Evolutionary conservation across 2,113 vertebrate species (phyloP).

Genomic region (Vulpes ferrilata): DNA sequence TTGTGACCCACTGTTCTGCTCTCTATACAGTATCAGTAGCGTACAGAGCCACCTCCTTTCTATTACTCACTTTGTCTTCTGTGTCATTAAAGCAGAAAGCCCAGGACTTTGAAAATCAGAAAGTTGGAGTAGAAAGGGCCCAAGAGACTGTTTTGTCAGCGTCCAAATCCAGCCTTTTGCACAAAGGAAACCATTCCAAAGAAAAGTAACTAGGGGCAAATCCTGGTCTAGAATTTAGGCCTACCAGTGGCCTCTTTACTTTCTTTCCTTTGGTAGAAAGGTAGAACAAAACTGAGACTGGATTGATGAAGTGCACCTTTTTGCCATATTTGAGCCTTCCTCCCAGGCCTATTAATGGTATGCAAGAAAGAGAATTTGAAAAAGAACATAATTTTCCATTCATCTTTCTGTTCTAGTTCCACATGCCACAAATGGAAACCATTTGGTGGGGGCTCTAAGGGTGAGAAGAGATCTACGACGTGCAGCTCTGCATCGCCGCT

Average conservation of each 20-base stretch:
- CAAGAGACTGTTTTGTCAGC: not conserved
- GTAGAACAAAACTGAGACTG: not conserved
- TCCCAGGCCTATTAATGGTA: slow-evolving; percentile 34
- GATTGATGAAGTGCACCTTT: not conserved
- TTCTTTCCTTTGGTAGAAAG: not conserved
- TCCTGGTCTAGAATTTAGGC: not conserved
- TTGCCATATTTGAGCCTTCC: not conserved
- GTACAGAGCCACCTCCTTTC: no score
- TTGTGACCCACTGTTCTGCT: not conserved
- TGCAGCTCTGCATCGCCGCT: slow-evolving; percentile 77
- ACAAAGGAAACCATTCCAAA: slow-evolving; percentile 1
- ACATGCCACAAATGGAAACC: slow-evolving; percentile 70
- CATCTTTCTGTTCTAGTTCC: slow-evolving; percentile 65
- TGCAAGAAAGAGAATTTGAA: slow-evolving; percentile 59
- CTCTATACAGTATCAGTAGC: not conserved
- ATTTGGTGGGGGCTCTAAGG: slow-evolving; percentile 79
- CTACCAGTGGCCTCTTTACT: not conserved
- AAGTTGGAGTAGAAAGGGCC: not conserved
- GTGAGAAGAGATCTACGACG: slow-evolving; percentile 71
- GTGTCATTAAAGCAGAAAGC: not conserved
- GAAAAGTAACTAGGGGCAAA: not conserved
- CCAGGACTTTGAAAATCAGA: not conserved
- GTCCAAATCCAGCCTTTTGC: not conserved
- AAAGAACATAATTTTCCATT: slow-evolving; percentile 72
- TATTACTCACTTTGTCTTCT: not conserved